Base-by-base conservation (phyloP, 2,888 invertebrate genomes). In the Dolichopus griseipennis region DNA sequence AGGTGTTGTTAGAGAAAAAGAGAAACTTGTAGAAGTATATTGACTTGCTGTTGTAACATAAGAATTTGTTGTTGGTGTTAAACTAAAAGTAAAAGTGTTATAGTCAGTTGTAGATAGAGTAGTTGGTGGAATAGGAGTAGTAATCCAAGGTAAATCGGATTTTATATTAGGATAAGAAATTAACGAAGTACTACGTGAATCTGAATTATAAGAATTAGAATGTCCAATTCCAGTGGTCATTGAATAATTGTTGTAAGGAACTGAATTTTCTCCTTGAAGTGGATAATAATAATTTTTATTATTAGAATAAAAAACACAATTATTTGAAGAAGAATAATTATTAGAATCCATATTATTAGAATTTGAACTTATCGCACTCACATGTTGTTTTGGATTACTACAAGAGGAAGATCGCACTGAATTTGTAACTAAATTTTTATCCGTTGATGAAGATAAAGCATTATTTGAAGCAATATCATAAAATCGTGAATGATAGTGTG, bases 1-100 rank as follows among this genome's bases (percentile, higher is more conserved):
- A 1, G 72, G 65, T 18, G 70, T 71, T 5, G 72, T 68, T 15
- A 71, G 41, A 4, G 73, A 72, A 67, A 72, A 71, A 1, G 73
- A 72, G 41, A 72, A 73, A 22, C 68, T 72, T 4, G 73, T 72
- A 1, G 73, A 66, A 8, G 70, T 68, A 0, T 69, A 63, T 22
- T 62, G 52, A 52, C 15, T 52, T 1, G 27, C 15, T 15, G 63
- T 63, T 63, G 27, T 18, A 27, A 22, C 15, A 15, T n/a, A 64
- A n/a, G 33, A 33, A 18, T 18, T n/a, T 20, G 64, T 64, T 6
- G 64, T 37, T 12, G 71, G 68, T 15, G 71, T 71, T 61, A 71
- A 52, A 37, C 71, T 70, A 61, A 71, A 71, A 12, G 71, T 71
- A 34, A 71, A 71, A 15, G 69, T 65, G n/a, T 68, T 69, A 34